Base-by-base conservation (phyloP, 2,888 invertebrate genomes). In the Tenthredo amoena region DNA sequence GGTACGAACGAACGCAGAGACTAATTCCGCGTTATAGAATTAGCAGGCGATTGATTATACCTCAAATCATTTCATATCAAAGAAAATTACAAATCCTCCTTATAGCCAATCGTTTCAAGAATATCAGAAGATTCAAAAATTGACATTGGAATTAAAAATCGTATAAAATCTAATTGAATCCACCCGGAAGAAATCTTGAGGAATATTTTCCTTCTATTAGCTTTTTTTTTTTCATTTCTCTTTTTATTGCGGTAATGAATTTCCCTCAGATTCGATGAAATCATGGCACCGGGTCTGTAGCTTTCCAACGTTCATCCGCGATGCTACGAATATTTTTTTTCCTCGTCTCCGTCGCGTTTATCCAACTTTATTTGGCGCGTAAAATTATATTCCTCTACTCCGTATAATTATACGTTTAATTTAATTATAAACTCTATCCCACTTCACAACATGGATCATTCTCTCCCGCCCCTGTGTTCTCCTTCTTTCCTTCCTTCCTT, bases 341-440 rank as follows among this genome's bases (percentile, higher is more conserved):
- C 9, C 3, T 1, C 15, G 6, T 71, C 0, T 40, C 15, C 10
- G 15, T 21, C 21, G 40, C 40, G 72, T 74, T 43, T 74, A 74
- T 71, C 37, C 37, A 40, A 40, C 72, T 74, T 21, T 68, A 43
- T 40, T 71, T 9, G 71, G n/a, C 9, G n/a, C 12, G 21, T 43
- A 43, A 40, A 74, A 74, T 71, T 15, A 26, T 43, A 74, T 74
- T 74, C 72, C 6, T 74, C 21, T 62, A 37, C 72, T 74, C 40
- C 10, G 40, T 43, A 43, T 74, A 74, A 74, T 74, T 74, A 74
- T 74, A 74, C 72, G 43, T 74, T 74, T 74, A 74, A 74, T 74
- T 74, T 74, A 74, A 74, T 74, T 74, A 74, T 43, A 74, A 74
- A 74, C 43, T 74, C 43, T 74, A 43, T 74, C 40, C 72, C 72